phyloP scores from a whole-genome alignment of 2,113 vertebrate genomes.

The Spea multiplicata region DNA sequence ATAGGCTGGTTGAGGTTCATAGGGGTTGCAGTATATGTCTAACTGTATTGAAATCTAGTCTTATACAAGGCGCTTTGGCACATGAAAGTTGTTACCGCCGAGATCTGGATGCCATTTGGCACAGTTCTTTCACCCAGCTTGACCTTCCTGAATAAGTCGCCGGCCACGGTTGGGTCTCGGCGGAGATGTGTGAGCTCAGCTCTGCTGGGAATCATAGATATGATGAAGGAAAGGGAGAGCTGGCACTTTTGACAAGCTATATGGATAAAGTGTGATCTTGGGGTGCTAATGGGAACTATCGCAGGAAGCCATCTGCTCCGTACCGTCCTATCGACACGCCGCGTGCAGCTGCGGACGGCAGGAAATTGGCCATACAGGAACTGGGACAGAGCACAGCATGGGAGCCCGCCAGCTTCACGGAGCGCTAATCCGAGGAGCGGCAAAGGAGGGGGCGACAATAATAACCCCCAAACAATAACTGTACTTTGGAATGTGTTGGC shows the following conservation, averaged over 20 bases:
- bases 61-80: too few species aligned
- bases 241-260: conserved; percentile 21
- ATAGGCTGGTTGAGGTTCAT: too few species aligned
- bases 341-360: conserved; percentile 53
- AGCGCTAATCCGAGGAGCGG: background rate
- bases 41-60: too few species aligned
- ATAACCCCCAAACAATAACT: background rate
- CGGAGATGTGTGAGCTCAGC: conserved; percentile 3
- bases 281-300: conserved; percentile 71
- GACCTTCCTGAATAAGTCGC: background rate
- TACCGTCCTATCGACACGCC: conserved; percentile 61
- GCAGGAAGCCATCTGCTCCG: conserved; percentile 80
- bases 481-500: background rate
- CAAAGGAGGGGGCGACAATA: background rate
- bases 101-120: background rate
- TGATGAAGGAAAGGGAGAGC: conserved; percentile 43
- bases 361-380: conserved; percentile 56
- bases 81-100: background rate
- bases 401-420: conserved; percentile 5
- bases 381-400: background rate
- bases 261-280: conserved; percentile 25
- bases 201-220: conserved; percentile 11
- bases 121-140: background rate
- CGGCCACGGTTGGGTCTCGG: background rate
- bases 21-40: too few species aligned